These are phyloP conservation scores for Microchirus variegatus DNA, from an alignment of 2,797 vertebrate genomes.

Conservation along the genomic window DNA sequence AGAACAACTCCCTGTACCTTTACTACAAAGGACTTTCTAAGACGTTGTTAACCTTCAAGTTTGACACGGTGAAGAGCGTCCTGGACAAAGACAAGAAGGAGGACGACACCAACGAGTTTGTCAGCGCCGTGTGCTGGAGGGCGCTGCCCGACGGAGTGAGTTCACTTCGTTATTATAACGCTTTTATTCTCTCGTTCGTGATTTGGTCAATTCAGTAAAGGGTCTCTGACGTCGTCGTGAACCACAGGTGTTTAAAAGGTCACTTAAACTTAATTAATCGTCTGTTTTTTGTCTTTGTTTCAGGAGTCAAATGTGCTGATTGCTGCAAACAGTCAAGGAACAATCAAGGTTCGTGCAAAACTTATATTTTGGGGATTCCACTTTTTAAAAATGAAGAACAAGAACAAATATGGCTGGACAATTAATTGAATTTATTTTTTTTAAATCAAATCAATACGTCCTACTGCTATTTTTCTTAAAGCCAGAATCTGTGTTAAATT, in stretches of 20 bases:
- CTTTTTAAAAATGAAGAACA: too few species aligned
- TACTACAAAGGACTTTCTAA: conserved; percentile 99
- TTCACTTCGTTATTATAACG: neutral
- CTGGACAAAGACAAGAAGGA: conserved; percentile 99
- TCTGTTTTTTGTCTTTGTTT: conserved; percentile 61
- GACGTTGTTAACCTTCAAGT: conserved; percentile 97
- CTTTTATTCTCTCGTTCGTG: neutral
- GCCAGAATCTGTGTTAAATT: too few species aligned
- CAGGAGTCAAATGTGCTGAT: conserved; percentile 99
- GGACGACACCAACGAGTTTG: conserved; percentile 98
- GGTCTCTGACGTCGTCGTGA: too few species aligned
- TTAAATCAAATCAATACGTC: too few species aligned
- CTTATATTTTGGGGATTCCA: neutral
- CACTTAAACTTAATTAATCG: neutral
- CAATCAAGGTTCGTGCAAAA: conserved; percentile 92
- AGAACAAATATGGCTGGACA: too few species aligned
- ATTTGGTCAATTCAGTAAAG: too few species aligned
- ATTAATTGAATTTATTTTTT: too few species aligned
- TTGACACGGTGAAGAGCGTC: conserved; percentile 98
- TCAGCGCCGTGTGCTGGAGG: conserved; percentile 98
- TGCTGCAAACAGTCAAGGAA: conserved; percentile 99
- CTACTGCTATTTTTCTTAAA: too few species aligned
- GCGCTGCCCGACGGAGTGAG: conserved; percentile 96
- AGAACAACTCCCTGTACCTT: conserved; percentile 98
- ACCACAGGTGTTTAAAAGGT: neutral